A percentile compares a stretch with the other conserved stretches of the same genome.
Conservation (phyloP, 1,140 invertebrate species). For the Anastrepha obliqua region DNA sequence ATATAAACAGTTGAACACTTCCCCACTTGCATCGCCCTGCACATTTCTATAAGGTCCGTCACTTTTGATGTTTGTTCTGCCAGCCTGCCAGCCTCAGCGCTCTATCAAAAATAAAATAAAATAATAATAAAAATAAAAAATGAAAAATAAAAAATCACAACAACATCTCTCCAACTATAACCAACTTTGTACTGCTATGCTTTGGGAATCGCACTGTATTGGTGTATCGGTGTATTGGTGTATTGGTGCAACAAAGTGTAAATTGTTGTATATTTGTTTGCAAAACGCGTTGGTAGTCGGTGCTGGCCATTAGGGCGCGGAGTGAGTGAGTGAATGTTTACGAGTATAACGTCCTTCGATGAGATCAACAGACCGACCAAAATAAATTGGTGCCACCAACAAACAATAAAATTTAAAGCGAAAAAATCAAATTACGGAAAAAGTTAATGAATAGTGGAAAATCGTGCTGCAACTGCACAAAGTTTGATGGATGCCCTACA, state of each 20-base stretch:
- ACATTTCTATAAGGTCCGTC: neutral
- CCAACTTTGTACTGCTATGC: neutral
- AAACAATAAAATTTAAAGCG: constrained; percentile 7
- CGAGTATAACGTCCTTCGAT: neutral
- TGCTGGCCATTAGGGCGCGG: neutral
- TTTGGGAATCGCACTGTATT: neutral
- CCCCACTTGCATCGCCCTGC: neutral
- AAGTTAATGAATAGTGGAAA: constrained; percentile 1
- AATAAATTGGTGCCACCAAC: constrained; percentile 50
- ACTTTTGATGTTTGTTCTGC: constrained; percentile 5
- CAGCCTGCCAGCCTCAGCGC: neutral
- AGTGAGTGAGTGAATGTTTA: neutral
- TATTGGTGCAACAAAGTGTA: constrained; percentile 43
- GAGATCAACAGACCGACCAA: constrained; percentile 38
- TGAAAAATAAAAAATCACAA: neutral
- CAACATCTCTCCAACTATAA: neutral
- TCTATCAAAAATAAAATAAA: neutral
- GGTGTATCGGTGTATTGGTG: neutral
- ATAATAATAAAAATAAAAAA: constrained; percentile 25
- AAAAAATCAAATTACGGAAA: constrained; percentile 16
- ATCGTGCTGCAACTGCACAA: neutral
- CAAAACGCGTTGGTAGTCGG: neutral
- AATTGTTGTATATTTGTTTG: constrained; percentile 4
- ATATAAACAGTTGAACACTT: too few species aligned
- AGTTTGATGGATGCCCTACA: neutral